These are phyloP conservation scores for Zaprionus taronus DNA, from an alignment of 1,140 invertebrate species.

Conservation along the genomic window DNA sequence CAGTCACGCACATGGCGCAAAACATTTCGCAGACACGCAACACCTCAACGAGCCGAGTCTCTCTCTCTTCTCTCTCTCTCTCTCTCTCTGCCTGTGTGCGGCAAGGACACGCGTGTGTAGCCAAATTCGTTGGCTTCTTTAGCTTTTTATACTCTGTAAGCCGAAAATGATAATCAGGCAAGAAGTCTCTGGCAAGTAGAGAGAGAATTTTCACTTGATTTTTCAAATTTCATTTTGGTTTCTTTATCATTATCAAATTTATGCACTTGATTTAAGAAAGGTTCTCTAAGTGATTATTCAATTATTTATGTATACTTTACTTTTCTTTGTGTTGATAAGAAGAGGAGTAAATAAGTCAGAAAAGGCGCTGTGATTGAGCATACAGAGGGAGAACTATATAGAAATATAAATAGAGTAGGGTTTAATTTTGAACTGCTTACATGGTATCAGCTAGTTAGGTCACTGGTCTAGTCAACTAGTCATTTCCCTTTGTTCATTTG, in stretches of 20 bases:
- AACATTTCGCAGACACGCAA: constrained; percentile 77
- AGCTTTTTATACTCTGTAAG: constrained; percentile 12
- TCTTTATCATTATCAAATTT: not conserved
- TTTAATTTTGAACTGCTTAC: not conserved
- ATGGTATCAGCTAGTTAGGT: not conserved
- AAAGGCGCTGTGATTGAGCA: too few species aligned
- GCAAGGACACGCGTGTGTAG: constrained; percentile 28
- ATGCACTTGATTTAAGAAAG: not conserved
- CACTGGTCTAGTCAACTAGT: not conserved
- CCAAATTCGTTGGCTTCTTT: constrained; percentile 28
- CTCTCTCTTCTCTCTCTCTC: not conserved
- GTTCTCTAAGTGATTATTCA: too few species aligned
- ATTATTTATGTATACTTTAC: too few species aligned
- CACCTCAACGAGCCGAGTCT: constrained; percentile 31
- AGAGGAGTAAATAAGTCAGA: too few species aligned
- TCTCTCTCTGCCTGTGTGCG: not conserved
- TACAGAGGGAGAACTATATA: too few species aligned
- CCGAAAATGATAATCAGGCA: not conserved
- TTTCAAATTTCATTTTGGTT: not conserved
- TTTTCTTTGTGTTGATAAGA: too few species aligned
- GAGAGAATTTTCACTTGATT: not conserved
- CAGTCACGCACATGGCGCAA: constrained; percentile 73
- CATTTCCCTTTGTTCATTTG: not conserved
- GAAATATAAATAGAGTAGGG: not conserved
- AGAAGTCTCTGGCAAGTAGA: not conserved